Percentiles rank a stretch among this genome's conserved stretches.
phyloP scores from a whole-genome alignment of 2,797 vertebrate species.

The Arnoldichthys spilopterus region DNA sequence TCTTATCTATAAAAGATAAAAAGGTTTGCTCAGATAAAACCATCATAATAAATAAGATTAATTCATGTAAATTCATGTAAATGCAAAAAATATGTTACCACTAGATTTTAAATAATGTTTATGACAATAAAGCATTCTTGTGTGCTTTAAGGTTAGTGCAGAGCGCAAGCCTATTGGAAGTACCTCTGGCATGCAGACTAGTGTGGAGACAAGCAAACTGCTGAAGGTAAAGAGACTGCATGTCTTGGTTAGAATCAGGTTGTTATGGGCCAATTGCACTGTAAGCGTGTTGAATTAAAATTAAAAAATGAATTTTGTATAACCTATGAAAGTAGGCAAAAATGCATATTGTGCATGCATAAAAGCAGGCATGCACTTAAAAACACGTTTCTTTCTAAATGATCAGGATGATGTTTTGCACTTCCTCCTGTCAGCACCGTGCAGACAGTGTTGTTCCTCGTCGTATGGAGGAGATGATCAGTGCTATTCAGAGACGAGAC shows the following conservation, averaged over 20 bases:
- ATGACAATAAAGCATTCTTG: background rate
- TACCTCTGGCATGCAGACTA: conserved; percentile 93
- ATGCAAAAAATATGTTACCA: too few relatives aligned
- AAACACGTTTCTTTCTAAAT: background rate
- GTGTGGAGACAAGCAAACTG: conserved; percentile 88
- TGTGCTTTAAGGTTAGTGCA: conserved; percentile 82
- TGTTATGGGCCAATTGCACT: background rate
- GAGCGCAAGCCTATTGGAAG: conserved; percentile 87
- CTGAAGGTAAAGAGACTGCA: conserved; percentile 80
- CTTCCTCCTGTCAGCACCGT: conserved; percentile 78
- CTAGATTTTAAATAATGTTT: too few relatives aligned
- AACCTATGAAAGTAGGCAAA: background rate
- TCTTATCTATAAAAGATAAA: background rate
- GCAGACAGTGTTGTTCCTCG: conserved; percentile 84
- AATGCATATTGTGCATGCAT: background rate
- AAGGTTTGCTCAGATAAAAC: background rate
- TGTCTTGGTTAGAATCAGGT: background rate
- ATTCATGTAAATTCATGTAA: background rate
- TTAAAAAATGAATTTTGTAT: too few relatives aligned
- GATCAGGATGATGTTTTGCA: background rate
- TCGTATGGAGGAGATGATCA: conserved; percentile 85
- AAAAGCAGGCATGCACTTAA: background rate
- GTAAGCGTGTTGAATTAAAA: background rate
- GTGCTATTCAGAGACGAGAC: conserved; percentile 79
- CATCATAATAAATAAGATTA: background rate